phyloP scores from a whole-genome alignment of 2,113 vertebrate genomes.

The Blennius ocellaris region DNA sequence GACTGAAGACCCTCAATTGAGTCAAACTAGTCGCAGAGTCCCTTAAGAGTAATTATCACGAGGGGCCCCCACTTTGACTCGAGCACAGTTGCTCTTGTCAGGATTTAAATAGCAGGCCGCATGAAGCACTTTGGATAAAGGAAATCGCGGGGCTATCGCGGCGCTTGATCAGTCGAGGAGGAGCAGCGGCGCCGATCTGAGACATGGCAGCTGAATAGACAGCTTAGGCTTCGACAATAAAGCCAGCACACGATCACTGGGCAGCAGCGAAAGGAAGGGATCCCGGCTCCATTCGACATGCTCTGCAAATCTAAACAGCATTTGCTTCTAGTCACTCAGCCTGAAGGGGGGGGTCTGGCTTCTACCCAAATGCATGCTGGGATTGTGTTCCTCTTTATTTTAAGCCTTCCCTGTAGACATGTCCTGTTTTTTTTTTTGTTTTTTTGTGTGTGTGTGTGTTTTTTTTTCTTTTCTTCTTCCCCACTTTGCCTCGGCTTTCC shows the following conservation, averaged over 20 bases:
- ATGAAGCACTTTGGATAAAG: constrained; percentile 48
- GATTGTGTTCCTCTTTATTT: constrained; percentile 86
- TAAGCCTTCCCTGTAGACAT: constrained; percentile 87
- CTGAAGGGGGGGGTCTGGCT: constrained; percentile 55
- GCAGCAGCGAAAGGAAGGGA: constrained; percentile 55
- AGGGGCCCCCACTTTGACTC: constrained; percentile 30
- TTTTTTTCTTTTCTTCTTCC: constrained; percentile 6
- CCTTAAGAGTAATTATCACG: constrained; percentile 43
- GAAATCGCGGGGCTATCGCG: constrained; percentile 40
- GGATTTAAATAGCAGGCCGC: constrained; percentile 43
- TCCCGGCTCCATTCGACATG: constrained; percentile 51
- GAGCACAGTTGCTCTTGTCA: constrained; percentile 37
- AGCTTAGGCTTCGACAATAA: constrained; percentile 57
- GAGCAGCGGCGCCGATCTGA: constrained; percentile 60
- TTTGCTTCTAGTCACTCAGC: constrained; percentile 69
- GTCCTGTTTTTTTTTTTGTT: constrained; percentile 81
- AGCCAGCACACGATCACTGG: constrained; percentile 45
- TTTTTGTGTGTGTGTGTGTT: no score
- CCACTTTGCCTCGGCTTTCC: constrained; percentile 61
- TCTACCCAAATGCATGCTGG: constrained; percentile 83
- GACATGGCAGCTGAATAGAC: constrained; percentile 64
- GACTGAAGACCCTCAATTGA: constrained; percentile 48
- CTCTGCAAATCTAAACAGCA: constrained; percentile 70
- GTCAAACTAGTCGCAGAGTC: constrained; percentile 38
- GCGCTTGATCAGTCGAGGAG: constrained; percentile 59